A percentile compares a stretch with the other conserved stretches of the same genome.
Evolutionary conservation across 2,888 invertebrate species (phyloP).

Genomic region (Myopa tessellatipennis): DNA sequence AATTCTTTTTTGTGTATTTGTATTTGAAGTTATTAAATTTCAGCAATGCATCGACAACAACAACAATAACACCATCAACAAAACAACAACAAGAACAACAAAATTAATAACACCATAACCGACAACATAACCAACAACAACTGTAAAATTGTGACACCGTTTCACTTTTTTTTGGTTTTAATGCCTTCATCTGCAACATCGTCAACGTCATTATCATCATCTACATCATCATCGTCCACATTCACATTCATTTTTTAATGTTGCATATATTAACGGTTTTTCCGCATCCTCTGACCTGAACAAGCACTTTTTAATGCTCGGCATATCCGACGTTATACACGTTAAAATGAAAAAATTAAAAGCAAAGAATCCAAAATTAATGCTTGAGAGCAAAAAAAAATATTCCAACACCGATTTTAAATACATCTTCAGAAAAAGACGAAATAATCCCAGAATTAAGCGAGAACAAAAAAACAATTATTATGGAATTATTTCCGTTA

Average conservation of each 20-base stretch:
- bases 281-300: not conserved
- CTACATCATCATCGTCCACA: not conserved
- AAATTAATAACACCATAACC: constrained; percentile 16
- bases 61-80: constrained; percentile 1
- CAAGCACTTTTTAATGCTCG: not conserved
- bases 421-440: not conserved
- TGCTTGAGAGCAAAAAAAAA: not conserved
- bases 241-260: not conserved
- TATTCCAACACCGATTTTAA: too few species aligned
- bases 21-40: not conserved
- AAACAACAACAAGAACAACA: not conserved
- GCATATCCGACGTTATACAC: not conserved
- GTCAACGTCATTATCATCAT: constrained; percentile 1
- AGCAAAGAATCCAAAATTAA: not conserved
- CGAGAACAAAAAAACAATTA: not conserved
- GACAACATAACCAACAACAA: not conserved
- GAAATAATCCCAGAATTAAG: not conserved
- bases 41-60: not conserved
- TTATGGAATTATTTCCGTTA: too few species aligned
- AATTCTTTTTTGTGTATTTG: not conserved
- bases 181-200: not conserved
- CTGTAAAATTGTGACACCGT: not conserved
- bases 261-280: not conserved
- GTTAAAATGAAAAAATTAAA: not conserved
- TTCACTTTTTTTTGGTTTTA: not conserved